Conservation (phyloP, 2,113 vertebrate genomes). For the Carassius carassius region DNA sequence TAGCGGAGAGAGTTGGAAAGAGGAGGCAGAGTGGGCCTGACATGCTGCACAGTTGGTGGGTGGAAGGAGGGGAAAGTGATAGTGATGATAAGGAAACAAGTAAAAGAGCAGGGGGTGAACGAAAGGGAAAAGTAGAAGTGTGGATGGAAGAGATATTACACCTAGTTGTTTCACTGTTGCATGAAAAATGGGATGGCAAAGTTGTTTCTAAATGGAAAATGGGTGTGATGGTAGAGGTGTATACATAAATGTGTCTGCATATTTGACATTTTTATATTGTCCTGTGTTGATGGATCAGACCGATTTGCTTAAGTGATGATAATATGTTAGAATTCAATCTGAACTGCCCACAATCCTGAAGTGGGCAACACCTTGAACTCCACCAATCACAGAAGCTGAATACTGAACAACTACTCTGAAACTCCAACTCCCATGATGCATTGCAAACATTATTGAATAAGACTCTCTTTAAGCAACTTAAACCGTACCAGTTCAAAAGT, state of each 20-base stretch:
- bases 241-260: background rate
- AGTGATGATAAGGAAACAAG: constrained; percentile 49
- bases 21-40: constrained; percentile 24
- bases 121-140: background rate
- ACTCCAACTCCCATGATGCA: background rate
- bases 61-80: constrained; percentile 29
- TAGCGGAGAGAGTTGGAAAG: constrained; percentile 60
- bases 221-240: background rate
- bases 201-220: background rate
- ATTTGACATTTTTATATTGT: no score
- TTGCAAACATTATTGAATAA: background rate
- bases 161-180: background rate
- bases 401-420: background rate
- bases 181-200: background rate
- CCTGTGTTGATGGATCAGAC: background rate
- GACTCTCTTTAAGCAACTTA: no score
- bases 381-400: background rate
- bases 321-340: background rate
- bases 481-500: no score
- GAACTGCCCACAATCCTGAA: background rate
- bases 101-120: constrained; percentile 58
- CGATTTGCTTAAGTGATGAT: background rate
- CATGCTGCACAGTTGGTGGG: constrained; percentile 21
- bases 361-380: background rate
- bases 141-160: background rate